Conservation (phyloP, 2,888 invertebrate species). For the Periphyllus acericola region DNA sequence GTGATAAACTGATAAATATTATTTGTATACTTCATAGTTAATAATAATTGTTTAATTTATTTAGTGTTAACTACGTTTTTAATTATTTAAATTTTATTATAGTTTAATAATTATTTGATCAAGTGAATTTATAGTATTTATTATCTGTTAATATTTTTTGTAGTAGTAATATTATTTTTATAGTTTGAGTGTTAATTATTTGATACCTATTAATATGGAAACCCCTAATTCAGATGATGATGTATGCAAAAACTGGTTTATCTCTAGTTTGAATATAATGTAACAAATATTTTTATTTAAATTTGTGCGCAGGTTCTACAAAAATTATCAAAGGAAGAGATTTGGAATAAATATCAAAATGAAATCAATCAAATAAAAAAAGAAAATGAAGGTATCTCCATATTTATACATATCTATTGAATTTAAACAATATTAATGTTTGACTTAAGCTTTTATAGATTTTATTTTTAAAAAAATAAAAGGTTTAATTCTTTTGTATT, state of each 20-base stretch:
- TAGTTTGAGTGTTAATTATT: not conserved
- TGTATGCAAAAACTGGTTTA: constrained; percentile 30
- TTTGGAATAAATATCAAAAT: constrained; percentile 41
- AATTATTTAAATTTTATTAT: not conserved
- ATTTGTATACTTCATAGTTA: not conserved
- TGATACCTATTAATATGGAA: constrained; percentile 21
- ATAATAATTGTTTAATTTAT: not conserved
- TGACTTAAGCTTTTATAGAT: not conserved
- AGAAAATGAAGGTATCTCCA: constrained; percentile 48
- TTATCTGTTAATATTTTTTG: not conserved
- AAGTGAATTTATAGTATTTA: not conserved
- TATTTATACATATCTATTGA: not conserved
- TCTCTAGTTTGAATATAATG: not conserved
- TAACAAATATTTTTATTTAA: not conserved
- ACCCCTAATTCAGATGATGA: constrained; percentile 26
- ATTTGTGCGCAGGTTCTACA: constrained; percentile 16
- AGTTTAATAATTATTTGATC: not conserved
- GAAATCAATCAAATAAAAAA: constrained; percentile 43
- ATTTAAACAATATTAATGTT: not conserved
- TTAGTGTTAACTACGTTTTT: not conserved
- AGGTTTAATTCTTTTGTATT: too few species aligned
- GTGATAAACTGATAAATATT: not conserved
- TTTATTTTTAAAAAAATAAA: too few species aligned
- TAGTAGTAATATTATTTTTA: not conserved
- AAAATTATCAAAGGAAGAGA: constrained; percentile 45